Conservation (phyloP, 2,888 invertebrate genomes). For the Clunio marinus region DNA sequence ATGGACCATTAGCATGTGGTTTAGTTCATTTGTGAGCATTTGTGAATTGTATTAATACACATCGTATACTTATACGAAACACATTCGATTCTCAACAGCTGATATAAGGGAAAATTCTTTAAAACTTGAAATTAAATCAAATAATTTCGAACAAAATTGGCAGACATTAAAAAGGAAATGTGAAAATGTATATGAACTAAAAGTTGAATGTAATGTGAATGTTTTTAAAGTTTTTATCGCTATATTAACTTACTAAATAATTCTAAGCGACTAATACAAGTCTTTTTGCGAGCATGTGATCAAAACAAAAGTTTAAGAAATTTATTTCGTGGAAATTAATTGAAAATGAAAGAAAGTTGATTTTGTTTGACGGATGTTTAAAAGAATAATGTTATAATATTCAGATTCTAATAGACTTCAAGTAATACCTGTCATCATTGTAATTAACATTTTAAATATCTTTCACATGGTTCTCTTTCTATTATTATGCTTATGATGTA, state of each 20-base stretch:
- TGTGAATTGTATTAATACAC: no score
- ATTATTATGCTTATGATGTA: neutral
- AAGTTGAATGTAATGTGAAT: neutral
- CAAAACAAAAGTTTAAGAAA: conserved; percentile 23
- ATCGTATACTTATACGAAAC: conserved; percentile 23
- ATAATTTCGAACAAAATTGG: neutral
- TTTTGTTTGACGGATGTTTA: neutral
- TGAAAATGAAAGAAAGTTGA: conserved; percentile 16
- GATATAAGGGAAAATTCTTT: conserved; percentile 4
- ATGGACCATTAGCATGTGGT: neutral
- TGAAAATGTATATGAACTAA: neutral
- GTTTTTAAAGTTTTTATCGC: no score
- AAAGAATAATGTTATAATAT: neutral
- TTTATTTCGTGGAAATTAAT: neutral
- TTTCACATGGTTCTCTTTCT: no score
- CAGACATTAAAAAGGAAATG: neutral
- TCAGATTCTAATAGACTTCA: neutral
- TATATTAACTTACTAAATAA: no score
- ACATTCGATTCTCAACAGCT: conserved; percentile 33
- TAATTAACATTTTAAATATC: no score
- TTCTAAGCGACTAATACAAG: no score
- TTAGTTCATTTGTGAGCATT: neutral
- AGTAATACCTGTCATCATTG: no score
- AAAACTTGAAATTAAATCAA: neutral
- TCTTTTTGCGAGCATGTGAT: conserved; percentile 24